Conservation (phyloP, 2,888 invertebrate species). For the Aromia moschata region DNA sequence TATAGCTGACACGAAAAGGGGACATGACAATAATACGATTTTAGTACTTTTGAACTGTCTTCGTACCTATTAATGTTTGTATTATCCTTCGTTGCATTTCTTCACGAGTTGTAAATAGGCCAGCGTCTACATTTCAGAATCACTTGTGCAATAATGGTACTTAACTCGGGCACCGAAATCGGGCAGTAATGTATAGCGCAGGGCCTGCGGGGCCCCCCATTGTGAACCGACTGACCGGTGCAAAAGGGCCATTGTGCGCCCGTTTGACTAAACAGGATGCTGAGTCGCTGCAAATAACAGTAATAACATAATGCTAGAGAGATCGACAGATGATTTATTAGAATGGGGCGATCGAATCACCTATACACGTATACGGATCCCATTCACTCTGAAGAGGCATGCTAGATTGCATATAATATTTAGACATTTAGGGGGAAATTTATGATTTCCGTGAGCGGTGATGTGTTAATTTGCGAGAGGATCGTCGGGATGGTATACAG, state of each 20-base stretch:
- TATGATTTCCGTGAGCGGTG: conserved; percentile 47
- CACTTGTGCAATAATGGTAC: conserved; percentile 44
- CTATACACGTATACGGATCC: conserved; percentile 21
- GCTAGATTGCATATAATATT: conserved; percentile 47
- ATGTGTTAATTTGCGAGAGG: conserved; percentile 53
- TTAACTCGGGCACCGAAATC: conserved; percentile 46
- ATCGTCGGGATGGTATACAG: too few relatives aligned
- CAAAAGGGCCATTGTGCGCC: conserved; percentile 53
- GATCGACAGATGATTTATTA: conserved; percentile 60
- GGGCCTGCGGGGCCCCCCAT: conserved; percentile 37
- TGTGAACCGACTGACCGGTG: conserved; percentile 53
- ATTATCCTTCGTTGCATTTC: background rate
- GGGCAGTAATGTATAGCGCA: conserved; percentile 44
- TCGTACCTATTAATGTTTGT: background rate
- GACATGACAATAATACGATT: too few relatives aligned
- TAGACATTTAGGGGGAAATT: conserved; percentile 49
- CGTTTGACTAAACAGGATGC: conserved; percentile 53
- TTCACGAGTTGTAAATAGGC: background rate
- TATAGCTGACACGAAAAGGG: too few relatives aligned
- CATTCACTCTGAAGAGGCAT: conserved; percentile 45
- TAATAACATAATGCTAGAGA: conserved; percentile 58
- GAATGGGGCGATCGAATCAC: conserved; percentile 24
- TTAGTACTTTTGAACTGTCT: too few relatives aligned
- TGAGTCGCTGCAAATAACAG: conserved; percentile 59
- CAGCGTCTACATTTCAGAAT: conserved; percentile 27